Conservation (phyloP, 2,888 invertebrate species). For the Allygus modestus region DNA sequence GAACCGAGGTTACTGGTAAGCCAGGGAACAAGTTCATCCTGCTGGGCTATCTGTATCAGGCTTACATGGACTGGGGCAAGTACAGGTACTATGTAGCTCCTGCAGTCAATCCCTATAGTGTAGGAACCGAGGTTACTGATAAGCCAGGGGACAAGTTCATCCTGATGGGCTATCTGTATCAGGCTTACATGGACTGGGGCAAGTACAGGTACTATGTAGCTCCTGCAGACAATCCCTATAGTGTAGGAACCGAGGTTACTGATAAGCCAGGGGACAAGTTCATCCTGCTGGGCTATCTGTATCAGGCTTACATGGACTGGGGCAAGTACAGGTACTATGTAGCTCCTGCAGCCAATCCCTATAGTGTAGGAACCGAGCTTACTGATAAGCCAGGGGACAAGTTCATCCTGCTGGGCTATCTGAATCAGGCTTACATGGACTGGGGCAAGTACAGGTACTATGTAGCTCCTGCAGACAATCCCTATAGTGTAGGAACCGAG, state of each 20-base stretch:
- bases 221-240: too few species aligned
- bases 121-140: too few species aligned
- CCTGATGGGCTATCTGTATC: conserved; percentile 90
- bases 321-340: conserved; percentile 88
- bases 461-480: too few species aligned
- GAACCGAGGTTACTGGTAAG: too few species aligned
- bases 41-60: conserved; percentile 91
- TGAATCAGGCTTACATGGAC: too few species aligned
- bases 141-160: conserved; percentile 91
- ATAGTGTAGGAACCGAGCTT: too few species aligned
- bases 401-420: too few species aligned
- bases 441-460: too few species aligned
- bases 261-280: conserved; percentile 85
- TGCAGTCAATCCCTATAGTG: too few species aligned
- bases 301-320: conserved; percentile 94
- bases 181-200: conserved; percentile 94
- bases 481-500: too few species aligned
- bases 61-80: conserved; percentile 95
- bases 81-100: conserved; percentile 80
- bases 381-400: too few species aligned
- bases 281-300: conserved; percentile 89
- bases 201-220: conserved; percentile 83
- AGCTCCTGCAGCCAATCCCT: too few species aligned
- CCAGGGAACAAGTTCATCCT: conserved; percentile 90
- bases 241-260: background rate